A percentile compares a stretch with the other conserved stretches of the same genome.
phyloP scores from a whole-genome alignment of 2,888 invertebrate genomes.

The Dolichopus griseipennis region DNA sequence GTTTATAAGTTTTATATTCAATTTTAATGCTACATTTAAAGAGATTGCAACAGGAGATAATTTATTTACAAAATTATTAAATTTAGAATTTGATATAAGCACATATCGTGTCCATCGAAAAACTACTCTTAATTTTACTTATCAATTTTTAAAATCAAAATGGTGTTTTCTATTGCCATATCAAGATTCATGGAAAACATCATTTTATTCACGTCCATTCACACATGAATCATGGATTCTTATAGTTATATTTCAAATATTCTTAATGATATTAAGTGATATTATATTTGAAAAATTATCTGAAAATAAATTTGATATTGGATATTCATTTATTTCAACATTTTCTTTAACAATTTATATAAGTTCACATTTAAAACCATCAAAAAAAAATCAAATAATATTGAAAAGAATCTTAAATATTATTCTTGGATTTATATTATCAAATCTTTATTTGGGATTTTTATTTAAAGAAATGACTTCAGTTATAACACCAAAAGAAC shows the following conservation, averaged over 20 bases:
- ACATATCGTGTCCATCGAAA: background rate
- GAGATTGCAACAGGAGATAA: background rate
- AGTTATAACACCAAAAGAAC: background rate
- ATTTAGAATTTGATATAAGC: background rate
- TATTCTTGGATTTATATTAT: background rate
- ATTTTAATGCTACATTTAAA: background rate
- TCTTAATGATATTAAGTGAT: background rate
- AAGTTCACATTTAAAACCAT: background rate
- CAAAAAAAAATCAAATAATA: background rate
- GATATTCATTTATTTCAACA: background rate
- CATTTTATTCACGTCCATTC: background rate
- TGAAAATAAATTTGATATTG: background rate
- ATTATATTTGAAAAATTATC: background rate
- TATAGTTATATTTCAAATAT: background rate
- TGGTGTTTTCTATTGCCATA: background rate
- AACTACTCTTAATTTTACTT: background rate
- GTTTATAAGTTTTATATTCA: background rate
- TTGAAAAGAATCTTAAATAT: background rate
- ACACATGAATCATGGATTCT: background rate
- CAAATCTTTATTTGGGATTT: background rate
- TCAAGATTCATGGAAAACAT: background rate
- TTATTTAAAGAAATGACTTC: background rate
- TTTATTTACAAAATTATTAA: background rate
- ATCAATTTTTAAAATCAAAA: background rate
- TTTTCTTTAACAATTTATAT: background rate